Evolutionary conservation across 2,113 vertebrate genomes (phyloP).

Genomic region (Ciconia stormi): DNA sequence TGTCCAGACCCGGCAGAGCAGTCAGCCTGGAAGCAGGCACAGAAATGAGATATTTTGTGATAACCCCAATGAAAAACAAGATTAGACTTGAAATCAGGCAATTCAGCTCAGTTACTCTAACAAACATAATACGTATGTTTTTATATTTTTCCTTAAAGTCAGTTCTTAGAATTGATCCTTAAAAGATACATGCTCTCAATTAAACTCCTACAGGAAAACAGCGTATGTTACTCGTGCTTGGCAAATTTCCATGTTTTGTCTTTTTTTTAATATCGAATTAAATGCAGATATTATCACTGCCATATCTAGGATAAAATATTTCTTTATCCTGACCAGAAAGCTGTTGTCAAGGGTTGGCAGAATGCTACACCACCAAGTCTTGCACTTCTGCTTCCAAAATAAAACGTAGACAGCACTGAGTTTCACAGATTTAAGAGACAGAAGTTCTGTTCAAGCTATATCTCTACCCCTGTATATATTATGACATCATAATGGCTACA

Average conservation of each 20-base stretch:
- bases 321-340: background rate
- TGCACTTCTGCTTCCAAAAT: background rate
- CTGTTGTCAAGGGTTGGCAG: background rate
- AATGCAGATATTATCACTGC: background rate
- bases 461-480: conserved; percentile 25
- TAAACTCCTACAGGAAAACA: background rate
- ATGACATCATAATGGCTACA: conserved; percentile 62
- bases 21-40: background rate
- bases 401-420: background rate
- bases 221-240: background rate
- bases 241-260: background rate
- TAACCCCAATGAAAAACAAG: background rate
- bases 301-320: background rate
- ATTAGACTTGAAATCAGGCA: background rate
- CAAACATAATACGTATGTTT: background rate
- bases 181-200: background rate
- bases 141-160: background rate
- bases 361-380: background rate
- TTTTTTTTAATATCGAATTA: background rate
- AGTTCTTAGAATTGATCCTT: background rate
- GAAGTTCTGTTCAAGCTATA: conserved; percentile 1
- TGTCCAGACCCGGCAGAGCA: background rate
- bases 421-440: background rate
- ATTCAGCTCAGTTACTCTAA: background rate
- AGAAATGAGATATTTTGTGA: background rate